A percentile compares a stretch with the other conserved stretches of the same genome.
phyloP scores from a whole-genome alignment of 1,140 invertebrate species.

The Drosophila kanapiae region DNA sequence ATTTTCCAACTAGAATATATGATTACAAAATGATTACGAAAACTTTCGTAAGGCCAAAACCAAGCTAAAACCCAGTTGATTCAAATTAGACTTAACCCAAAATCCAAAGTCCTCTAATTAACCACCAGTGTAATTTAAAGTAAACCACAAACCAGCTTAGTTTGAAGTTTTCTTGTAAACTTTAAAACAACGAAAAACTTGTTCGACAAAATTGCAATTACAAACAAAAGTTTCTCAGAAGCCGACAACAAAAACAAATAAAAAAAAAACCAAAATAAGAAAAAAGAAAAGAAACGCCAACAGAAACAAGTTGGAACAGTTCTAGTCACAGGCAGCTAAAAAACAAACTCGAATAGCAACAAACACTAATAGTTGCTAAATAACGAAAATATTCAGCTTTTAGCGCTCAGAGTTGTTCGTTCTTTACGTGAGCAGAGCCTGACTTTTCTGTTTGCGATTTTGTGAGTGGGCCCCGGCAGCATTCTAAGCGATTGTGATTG shows the following conservation, averaged over 20 bases:
- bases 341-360: conserved; percentile 34
- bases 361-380: conserved; percentile 70
- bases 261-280: neutral
- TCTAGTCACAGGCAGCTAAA: conserved; percentile 43
- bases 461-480: conserved; percentile 75
- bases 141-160: conserved; percentile 30
- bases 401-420: conserved; percentile 29
- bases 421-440: conserved; percentile 22
- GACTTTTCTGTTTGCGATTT: conserved; percentile 40
- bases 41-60: neutral
- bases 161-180: conserved; percentile 46
- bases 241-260: conserved; percentile 33
- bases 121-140: conserved; percentile 23
- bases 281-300: conserved; percentile 13
- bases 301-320: conserved; percentile 60
- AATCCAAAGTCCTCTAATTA: conserved; percentile 19
- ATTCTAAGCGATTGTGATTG: conserved; percentile 66
- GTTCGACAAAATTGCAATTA: conserved; percentile 73
- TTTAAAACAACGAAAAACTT: conserved; percentile 63
- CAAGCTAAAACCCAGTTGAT: neutral
- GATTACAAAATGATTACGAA: neutral
- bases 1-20: neutral
- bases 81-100: conserved; percentile 9
- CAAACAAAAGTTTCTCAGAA: conserved; percentile 66
- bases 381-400: conserved; percentile 64